Conservation (phyloP, 2,113 vertebrate species). For the Zosterops lateralis region DNA sequence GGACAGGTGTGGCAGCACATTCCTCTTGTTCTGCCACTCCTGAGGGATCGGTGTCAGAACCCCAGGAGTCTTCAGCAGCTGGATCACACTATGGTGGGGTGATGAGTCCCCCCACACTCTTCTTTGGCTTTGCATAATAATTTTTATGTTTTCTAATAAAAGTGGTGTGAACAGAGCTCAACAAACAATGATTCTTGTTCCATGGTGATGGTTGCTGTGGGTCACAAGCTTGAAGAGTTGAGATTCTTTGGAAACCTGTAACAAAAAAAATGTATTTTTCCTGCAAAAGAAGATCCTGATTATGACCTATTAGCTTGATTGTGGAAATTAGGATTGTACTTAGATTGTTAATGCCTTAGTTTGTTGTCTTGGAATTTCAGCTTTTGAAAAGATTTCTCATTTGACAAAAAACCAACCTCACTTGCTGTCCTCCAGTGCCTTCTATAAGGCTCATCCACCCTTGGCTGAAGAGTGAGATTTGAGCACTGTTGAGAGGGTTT, state of each 20-base stretch:
- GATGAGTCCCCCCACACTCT: background rate
- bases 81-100: background rate
- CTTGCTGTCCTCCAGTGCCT: background rate
- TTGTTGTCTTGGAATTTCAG: background rate
- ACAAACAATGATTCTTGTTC: background rate
- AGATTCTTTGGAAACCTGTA: background rate
- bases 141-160: background rate
- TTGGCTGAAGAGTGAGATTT: background rate
- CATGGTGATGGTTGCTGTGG: background rate
- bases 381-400: background rate
- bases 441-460: accelerated
- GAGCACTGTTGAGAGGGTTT: background rate
- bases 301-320: background rate
- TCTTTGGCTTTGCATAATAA: background rate
- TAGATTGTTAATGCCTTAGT: background rate
- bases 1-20: background rate
- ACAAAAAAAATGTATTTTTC: background rate
- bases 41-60: background rate
- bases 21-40: background rate
- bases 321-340: background rate
- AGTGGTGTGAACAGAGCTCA: background rate
- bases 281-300: background rate
- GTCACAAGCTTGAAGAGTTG: background rate
- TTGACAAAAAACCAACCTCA: accelerated
- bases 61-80: background rate